Conservation (phyloP, 2,113 vertebrate species). For the Tringa solitaria region DNA sequence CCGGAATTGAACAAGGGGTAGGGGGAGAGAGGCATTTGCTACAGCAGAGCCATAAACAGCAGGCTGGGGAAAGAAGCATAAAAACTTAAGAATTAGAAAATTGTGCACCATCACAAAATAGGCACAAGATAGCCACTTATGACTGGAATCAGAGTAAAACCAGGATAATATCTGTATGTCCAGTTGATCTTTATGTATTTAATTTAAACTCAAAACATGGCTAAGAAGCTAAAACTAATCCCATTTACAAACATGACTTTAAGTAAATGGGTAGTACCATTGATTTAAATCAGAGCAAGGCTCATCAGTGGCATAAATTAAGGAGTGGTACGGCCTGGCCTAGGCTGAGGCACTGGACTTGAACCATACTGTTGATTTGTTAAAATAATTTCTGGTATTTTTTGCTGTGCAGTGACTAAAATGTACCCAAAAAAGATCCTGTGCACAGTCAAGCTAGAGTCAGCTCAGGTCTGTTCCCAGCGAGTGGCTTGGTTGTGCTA, state of each 20-base stretch:
- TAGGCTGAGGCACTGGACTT: neutral
- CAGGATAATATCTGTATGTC: neutral
- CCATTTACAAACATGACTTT: neutral
- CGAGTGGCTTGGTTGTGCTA: neutral
- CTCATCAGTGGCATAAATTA: neutral
- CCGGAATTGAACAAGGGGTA: neutral
- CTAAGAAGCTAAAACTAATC: neutral
- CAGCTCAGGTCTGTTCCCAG: neutral
- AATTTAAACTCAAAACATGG: neutral
- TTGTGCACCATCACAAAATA: neutral
- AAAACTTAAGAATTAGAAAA: neutral
- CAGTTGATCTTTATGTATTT: neutral
- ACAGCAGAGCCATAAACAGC: neutral
- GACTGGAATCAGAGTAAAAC: neutral
- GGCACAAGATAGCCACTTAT: neutral
- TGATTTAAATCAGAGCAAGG: neutral
- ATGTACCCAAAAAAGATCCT: neutral
- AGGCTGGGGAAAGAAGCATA: neutral
- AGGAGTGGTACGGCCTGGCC: neutral
- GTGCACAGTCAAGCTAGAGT: neutral
- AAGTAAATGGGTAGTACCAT: neutral
- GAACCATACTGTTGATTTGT: neutral
- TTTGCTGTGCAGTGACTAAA: neutral
- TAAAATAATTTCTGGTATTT: neutral
- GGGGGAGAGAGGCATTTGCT: neutral